Conservation (phyloP, 2,888 invertebrate species). For the Glaucopsyche alexis region DNA sequence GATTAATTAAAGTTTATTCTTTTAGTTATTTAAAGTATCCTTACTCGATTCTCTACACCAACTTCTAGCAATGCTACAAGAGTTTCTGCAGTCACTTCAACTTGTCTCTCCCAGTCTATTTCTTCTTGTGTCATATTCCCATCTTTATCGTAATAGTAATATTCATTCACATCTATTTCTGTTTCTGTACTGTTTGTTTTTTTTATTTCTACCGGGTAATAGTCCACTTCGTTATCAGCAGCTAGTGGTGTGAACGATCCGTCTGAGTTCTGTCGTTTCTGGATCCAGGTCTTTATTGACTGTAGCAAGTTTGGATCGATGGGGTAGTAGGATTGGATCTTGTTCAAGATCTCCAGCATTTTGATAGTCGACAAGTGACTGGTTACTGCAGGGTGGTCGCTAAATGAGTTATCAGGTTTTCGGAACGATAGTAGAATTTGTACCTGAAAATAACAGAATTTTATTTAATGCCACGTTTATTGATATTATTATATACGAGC, state of each 20-base stretch:
- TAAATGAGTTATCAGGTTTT: slow-evolving; percentile 83
- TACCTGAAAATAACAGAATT: slow-evolving; percentile 61
- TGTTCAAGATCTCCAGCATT: slow-evolving; percentile 80
- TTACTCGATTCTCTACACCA: slow-evolving; percentile 79
- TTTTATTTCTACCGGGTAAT: slow-evolving; percentile 67
- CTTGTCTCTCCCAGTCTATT: slow-evolving; percentile 75
- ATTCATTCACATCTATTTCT: slow-evolving; percentile 68
- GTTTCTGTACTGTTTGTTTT: slow-evolving; percentile 58
- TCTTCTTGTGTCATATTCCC: slow-evolving; percentile 74
- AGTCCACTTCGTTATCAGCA: slow-evolving; percentile 79
- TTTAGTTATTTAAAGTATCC: background rate
- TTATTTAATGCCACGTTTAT: background rate
- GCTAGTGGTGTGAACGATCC: slow-evolving; percentile 81
- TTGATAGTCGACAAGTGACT: slow-evolving; percentile 81
- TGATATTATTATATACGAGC: too few relatives aligned
- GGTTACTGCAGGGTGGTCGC: slow-evolving; percentile 82
- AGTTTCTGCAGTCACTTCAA: slow-evolving; percentile 83
- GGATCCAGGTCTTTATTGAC: slow-evolving; percentile 82
- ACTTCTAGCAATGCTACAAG: slow-evolving; percentile 81
- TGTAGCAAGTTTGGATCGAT: slow-evolving; percentile 81
- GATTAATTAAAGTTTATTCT: too few relatives aligned
- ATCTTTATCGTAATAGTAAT: slow-evolving; percentile 74
- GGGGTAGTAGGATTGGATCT: slow-evolving; percentile 81
- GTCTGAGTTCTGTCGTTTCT: slow-evolving; percentile 79
- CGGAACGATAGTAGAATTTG: slow-evolving; percentile 82